Evolutionary conservation across 2,888 invertebrate species (phyloP), one percentile per base, ranked within the genome.

Genomic region (Himalopsyche tibetana): DNA sequence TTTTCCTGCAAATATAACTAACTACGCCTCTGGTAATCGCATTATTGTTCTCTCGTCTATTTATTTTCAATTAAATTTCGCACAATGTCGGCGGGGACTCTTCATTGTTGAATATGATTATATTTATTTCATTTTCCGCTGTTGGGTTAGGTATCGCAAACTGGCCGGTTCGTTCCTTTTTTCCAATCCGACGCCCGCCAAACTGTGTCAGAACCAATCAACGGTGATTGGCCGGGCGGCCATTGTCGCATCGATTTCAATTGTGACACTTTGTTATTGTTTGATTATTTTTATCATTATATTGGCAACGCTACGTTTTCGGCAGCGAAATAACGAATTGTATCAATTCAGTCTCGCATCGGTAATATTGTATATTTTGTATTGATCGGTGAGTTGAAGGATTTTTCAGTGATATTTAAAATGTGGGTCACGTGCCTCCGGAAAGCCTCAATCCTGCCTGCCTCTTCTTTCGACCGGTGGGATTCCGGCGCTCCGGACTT

Each of bases 21-120:
- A 51, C 51, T 15, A 51, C 51, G 51, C 51, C 51, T 15, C 51
- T 51, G 51, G 4, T 51, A 1, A 51, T 51, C 12, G 15, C 51
- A 51, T 15, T 51, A 8, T 51, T 4, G 11, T n/a, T 80, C 12
- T 40, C 0, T 42, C 80, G 38, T 17, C n/a, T 80, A 40, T 80
- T 38, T 80, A 40, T 80, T 80, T 80, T 80, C 12, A 40, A 80
- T 80, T 38, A 81, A 83, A 86, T 86, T 86, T 86, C 69, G 86
- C 86, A 83, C 86, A 85, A 85, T 85, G 80, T 80, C 80, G 28
- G 40, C 80, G 15, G 38, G 40, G 11, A 1, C 40, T 17, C 5
- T 42, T 80, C 38, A 42, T 17, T 42, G 80, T 80, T 36, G 63
- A 4, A 11, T 56, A 19, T 63, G 63, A 63, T 63, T 63, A 8